Evolutionary conservation across 2,888 invertebrate species (phyloP).

Genomic region (Hydrotaea diabolus): DNA sequence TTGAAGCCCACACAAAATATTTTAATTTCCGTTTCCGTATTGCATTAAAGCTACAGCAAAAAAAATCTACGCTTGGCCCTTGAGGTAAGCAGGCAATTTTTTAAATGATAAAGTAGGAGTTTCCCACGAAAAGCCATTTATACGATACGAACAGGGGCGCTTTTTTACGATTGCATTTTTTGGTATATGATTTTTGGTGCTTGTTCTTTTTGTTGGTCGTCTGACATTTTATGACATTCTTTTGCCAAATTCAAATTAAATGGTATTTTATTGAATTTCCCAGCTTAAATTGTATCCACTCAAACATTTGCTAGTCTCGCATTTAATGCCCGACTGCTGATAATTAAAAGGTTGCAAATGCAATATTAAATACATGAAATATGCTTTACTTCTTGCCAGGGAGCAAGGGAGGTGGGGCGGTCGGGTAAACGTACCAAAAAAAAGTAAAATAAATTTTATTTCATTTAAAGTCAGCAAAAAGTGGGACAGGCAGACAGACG

Average conservation of each 20-base stretch:
- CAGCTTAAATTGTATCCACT: neutral
- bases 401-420: no score
- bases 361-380: neutral
- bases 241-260: neutral
- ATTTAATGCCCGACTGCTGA: neutral
- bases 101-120: no score
- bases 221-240: neutral
- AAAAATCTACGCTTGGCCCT: neutral
- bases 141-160: neutral
- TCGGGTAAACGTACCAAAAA: neutral
- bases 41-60: neutral
- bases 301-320: neutral
- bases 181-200: no score
- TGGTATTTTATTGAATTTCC: neutral
- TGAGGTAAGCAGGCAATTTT: neutral
- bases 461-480: neutral
- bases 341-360: neutral
- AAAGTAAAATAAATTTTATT: neutral
- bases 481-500: neutral
- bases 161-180: neutral
- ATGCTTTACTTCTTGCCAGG: neutral
- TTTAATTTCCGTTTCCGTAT: constrained; percentile 1
- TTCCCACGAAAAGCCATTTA: no score
- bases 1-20: neutral
- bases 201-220: no score